phyloP scores from a whole-genome alignment of 2,888 invertebrate genomes.

The Eupithecia pulchellata region DNA sequence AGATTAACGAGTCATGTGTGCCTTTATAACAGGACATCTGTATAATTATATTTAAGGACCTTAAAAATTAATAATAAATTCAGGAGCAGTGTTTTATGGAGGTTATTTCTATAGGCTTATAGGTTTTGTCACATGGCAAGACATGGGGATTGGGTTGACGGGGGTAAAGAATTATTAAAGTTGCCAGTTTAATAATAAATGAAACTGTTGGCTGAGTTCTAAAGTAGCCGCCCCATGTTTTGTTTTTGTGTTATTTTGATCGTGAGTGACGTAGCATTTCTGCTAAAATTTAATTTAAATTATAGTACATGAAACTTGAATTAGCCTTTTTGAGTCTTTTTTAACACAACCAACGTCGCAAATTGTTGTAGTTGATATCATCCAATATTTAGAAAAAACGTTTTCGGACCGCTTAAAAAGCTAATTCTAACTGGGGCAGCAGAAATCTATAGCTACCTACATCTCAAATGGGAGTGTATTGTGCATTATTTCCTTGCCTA shows the following conservation, averaged over 20 bases:
- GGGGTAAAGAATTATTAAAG: constrained; percentile 27
- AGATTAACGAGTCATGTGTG: background rate
- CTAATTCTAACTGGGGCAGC: no score
- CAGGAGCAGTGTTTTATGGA: constrained; percentile 49
- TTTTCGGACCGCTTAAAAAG: no score
- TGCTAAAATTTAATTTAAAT: no score
- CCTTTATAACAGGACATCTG: background rate
- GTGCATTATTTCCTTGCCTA: no score
- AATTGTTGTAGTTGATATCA: no score
- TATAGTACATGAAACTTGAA: no score
- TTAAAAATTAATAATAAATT: constrained; percentile 53
- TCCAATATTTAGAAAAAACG: no score
- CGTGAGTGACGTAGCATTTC: background rate
- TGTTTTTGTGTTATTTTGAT: background rate
- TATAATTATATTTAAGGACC: constrained; percentile 16
- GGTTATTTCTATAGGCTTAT: constrained; percentile 28
- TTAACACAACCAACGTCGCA: no score
- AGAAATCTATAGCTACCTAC: no score
- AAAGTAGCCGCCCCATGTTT: background rate
- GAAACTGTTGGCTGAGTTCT: background rate
- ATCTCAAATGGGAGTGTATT: no score
- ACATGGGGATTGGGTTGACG: constrained; percentile 27
- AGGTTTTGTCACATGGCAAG: constrained; percentile 27
- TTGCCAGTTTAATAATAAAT: constrained; percentile 7
- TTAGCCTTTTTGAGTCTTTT: no score